phyloP scores from a whole-genome alignment of 1,140 invertebrate species.

The Drosophila truncata region DNA sequence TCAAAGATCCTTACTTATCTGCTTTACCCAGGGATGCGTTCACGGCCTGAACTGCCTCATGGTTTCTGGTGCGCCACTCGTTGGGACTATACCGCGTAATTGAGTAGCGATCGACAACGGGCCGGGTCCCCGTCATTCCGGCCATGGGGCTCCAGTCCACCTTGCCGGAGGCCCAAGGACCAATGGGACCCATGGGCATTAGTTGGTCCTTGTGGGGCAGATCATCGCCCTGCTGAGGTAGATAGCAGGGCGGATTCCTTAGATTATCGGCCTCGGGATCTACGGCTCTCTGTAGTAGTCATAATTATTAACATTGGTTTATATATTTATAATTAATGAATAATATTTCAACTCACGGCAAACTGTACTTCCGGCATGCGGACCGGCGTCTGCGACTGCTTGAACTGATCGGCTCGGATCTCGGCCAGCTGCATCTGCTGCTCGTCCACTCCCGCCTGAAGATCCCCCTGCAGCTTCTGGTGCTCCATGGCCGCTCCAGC shows the following conservation, averaged over 20 bases:
- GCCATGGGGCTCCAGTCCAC: conserved; percentile 89
- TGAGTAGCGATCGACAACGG: conserved; percentile 90
- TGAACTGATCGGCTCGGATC: conserved; percentile 49
- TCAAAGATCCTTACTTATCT: conserved; percentile 51
- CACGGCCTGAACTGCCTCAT: conserved; percentile 86
- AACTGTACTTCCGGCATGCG: conserved; percentile 52
- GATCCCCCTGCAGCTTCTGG: conserved; percentile 35
- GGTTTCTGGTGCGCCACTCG: conserved; percentile 90
- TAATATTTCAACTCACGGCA: conserved; percentile 47
- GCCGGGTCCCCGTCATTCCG: conserved; percentile 89
- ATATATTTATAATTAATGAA: background rate
- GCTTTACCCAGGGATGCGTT: conserved; percentile 85
- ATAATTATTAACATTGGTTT: background rate
- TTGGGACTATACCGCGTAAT: conserved; percentile 89
- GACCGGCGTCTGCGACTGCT: conserved; percentile 20
- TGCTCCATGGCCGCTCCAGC: conserved; percentile 36
- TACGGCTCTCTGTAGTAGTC: conserved; percentile 42
- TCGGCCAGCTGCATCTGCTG: conserved; percentile 62
- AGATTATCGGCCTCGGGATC: conserved; percentile 72
- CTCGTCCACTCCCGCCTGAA: conserved; percentile 54
- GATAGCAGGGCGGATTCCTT: conserved; percentile 85
- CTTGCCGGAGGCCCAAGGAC: conserved; percentile 89
- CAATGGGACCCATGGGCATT: conserved; percentile 85
- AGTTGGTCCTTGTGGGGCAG: conserved; percentile 84
- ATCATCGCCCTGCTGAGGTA: conserved; percentile 87